Conservation (phyloP, 2,113 vertebrate species). For the Corythoichthys intestinalis region DNA sequence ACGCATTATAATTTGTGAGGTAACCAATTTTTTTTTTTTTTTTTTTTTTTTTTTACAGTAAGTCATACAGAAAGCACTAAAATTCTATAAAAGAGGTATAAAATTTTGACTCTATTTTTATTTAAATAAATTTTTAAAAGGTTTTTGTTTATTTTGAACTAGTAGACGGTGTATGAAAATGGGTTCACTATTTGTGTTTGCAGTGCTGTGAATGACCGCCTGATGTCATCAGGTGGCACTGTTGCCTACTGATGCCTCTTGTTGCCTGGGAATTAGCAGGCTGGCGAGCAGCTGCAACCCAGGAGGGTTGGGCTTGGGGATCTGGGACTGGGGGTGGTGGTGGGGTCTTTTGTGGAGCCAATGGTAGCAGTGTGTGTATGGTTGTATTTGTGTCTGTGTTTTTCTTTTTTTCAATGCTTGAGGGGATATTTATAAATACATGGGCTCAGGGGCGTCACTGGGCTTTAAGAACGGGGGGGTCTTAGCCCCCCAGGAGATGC, state of each 20-base stretch:
- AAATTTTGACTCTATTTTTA: too few relatives aligned
- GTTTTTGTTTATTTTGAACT: too few relatives aligned
- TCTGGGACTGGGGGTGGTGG: constrained; percentile 40
- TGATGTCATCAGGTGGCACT: constrained; percentile 54
- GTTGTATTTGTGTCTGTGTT: constrained; percentile 34
- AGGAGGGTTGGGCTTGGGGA: constrained; percentile 49
- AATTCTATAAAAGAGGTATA: too few relatives aligned
- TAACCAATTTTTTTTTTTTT: too few relatives aligned
- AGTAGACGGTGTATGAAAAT: too few relatives aligned
- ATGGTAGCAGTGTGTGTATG: constrained; percentile 46
- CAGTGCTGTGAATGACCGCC: constrained; percentile 50
- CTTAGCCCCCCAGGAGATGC: too few relatives aligned
- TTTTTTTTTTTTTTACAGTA: too few relatives aligned
- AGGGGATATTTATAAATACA: constrained; percentile 7
- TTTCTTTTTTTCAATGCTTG: constrained; percentile 27
- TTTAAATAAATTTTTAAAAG: too few relatives aligned
- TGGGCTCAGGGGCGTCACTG: constrained; percentile 27
- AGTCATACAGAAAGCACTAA: too few relatives aligned
- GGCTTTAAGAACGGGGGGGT: neutral
- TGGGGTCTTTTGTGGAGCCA: constrained; percentile 49
- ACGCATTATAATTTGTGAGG: too few relatives aligned
- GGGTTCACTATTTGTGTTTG: neutral
- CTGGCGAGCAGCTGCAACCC: constrained; percentile 65
- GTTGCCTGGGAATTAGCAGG: constrained; percentile 63
- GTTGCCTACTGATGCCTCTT: constrained; percentile 10